Evolutionary conservation across 2,113 vertebrate genomes (phyloP), one percentile per base, ranked within the genome.

Genomic region (Coryphaenoides rupestris): DNA sequence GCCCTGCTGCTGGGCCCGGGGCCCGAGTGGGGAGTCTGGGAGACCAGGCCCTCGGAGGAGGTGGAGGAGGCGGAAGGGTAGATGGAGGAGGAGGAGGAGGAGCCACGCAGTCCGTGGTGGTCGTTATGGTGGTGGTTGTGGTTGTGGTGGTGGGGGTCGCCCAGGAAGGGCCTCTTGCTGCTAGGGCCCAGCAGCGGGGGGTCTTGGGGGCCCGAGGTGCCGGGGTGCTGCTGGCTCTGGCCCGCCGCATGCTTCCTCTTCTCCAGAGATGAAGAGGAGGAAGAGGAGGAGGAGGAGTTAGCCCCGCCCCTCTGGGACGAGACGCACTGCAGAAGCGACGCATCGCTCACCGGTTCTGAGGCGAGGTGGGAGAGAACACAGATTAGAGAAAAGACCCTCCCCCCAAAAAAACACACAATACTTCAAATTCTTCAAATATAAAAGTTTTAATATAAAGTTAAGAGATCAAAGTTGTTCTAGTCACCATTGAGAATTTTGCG

Each of bases 241-340:
- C 94, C 94, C 16, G 90, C 79, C 57, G 91, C 91, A 80, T 97
- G 95, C 88, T 95, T 96, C 89, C 96, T 95, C 77, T 99, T 98
- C 77, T 96, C 94, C 1, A 90, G 91, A 69, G 91, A 92, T 47
- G 85, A 72, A 21, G 58, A 23, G 47, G 93, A 88, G 85, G 86
- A 23, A 46, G 93, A 88, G 85, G 91, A 92, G 46, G 84, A 72
- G 21, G 58, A 23, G 47, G 93, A 88, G 85, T 86, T 88, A 84
- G 86, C 90, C 75, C 91, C 84, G 53, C 89, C 91, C 81, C 92
- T 93, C 21, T 93, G 93, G 80, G 95, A 93, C 83, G 93, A 94
- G 73, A 97, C 91, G 6, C 93, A 91, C 90, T 98, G 95, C 66
- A 98, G 90, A 84, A 98, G 93, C 68, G 94, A 85, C 0, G 92